Conservation (phyloP, 2,113 vertebrate genomes). For the Aegotheles bennettii region DNA sequence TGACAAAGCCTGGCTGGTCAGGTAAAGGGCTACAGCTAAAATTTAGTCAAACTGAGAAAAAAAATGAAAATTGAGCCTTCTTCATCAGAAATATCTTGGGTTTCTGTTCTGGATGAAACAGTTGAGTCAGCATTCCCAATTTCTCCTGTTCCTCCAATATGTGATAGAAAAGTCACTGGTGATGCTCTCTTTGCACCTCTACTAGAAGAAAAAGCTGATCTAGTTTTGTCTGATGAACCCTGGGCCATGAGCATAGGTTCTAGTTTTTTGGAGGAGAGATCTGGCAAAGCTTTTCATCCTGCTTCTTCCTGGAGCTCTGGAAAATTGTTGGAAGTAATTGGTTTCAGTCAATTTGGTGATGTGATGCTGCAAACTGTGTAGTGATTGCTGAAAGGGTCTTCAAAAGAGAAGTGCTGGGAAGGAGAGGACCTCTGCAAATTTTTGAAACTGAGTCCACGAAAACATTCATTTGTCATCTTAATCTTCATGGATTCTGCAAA, state of each 20-base stretch:
- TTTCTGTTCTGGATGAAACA: neutral
- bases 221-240: neutral
- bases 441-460: neutral
- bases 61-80: neutral
- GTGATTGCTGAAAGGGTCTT: constrained; percentile 4
- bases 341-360: neutral
- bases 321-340: neutral
- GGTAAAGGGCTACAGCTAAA: neutral
- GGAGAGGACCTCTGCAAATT: neutral
- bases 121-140: neutral
- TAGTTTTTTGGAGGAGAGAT: neutral
- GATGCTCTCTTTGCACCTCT: neutral
- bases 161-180: neutral
- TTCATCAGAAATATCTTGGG: neutral
- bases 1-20: neutral
- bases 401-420: constrained; percentile 14
- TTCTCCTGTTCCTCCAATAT: neutral
- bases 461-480: constrained; percentile 8
- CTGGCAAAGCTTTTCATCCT: neutral
- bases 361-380: neutral
- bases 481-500: constrained; percentile 19
- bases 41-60: neutral
- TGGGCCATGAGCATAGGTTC: neutral
- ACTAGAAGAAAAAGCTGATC: neutral
- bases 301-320: constrained; percentile 19